Evolutionary conservation across 2,888 invertebrate genomes (phyloP).

Genomic region (Euphydryas editha): DNA sequence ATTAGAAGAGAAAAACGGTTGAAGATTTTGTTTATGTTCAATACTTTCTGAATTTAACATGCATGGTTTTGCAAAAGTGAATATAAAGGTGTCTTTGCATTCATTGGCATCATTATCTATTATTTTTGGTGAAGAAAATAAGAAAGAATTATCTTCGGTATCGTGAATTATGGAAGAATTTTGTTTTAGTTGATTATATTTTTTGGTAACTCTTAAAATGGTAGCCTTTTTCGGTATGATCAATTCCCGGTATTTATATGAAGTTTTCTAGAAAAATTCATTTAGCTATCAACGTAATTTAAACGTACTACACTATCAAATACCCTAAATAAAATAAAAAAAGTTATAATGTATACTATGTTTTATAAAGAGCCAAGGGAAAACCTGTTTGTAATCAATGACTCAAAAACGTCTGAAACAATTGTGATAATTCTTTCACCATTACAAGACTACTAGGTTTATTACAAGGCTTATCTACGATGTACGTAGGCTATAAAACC

Average conservation of each 20-base stretch:
- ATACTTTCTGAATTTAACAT: slow-evolving; percentile 8
- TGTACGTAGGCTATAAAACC: no score
- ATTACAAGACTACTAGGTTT: no score
- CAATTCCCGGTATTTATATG: slow-evolving; percentile 65
- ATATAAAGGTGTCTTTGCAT: slow-evolving; percentile 40
- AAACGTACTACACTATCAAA: neutral
- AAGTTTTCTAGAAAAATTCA: slow-evolving; percentile 61
- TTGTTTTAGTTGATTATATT: neutral
- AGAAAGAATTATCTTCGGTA: slow-evolving; percentile 6
- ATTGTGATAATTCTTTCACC: no score
- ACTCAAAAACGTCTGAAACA: no score
- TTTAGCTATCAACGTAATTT: neutral
- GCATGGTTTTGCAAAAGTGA: slow-evolving; percentile 48
- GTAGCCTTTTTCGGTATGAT: slow-evolving; percentile 52
- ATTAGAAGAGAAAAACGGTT: neutral
- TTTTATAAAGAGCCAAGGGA: no score
- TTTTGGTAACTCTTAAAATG: slow-evolving; percentile 21
- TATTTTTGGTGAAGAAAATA: slow-evolving; percentile 19
- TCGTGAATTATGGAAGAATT: neutral
- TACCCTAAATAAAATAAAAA: neutral
- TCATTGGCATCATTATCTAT: slow-evolving; percentile 5
- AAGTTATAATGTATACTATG: no score
- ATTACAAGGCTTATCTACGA: no score
- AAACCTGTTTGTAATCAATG: no score
- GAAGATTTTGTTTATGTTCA: neutral